These are phyloP conservation scores for Cotesia vestalis DNA, from an alignment of 1,140 invertebrate species.

Conservation along the genomic window DNA sequence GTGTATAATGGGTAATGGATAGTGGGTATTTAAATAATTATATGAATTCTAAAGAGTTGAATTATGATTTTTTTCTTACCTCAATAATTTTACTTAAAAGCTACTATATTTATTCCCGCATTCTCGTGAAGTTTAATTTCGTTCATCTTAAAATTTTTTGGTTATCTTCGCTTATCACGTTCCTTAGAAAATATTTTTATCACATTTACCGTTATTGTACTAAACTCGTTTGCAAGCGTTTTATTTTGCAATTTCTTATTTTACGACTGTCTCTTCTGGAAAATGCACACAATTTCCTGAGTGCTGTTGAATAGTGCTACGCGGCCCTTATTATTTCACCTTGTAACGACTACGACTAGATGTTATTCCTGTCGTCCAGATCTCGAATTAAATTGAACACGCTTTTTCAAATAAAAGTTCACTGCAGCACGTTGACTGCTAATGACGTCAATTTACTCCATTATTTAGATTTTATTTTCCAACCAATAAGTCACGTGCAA, in stretches of 20 bases:
- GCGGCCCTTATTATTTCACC: not conserved
- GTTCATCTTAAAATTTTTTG: too few species aligned
- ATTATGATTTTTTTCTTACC: too few species aligned
- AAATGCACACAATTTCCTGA: conserved; percentile 16
- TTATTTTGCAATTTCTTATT: conserved; percentile 15
- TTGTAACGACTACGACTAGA: not conserved
- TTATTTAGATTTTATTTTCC: not conserved
- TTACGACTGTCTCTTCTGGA: not conserved
- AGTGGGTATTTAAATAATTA: too few species aligned
- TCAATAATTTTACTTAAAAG: too few species aligned
- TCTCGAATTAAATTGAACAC: not conserved
- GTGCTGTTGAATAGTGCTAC: not conserved
- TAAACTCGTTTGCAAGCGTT: conserved; percentile 12
- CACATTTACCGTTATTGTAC: not conserved
- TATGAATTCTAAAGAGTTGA: too few species aligned
- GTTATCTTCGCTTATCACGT: too few species aligned
- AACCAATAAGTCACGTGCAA: conserved; percentile 3
- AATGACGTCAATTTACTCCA: not conserved
- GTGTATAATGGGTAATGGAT: too few species aligned
- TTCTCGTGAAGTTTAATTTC: too few species aligned
- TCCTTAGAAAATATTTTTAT: not conserved
- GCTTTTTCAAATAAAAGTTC: not conserved
- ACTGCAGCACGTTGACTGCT: not conserved
- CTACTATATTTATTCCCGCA: too few species aligned
- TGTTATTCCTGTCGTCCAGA: not conserved